phyloP scores from a whole-genome alignment of 30 jellyfish, hydroid and myxozoan genomes.

The Euphysa ruthae region DNA sequence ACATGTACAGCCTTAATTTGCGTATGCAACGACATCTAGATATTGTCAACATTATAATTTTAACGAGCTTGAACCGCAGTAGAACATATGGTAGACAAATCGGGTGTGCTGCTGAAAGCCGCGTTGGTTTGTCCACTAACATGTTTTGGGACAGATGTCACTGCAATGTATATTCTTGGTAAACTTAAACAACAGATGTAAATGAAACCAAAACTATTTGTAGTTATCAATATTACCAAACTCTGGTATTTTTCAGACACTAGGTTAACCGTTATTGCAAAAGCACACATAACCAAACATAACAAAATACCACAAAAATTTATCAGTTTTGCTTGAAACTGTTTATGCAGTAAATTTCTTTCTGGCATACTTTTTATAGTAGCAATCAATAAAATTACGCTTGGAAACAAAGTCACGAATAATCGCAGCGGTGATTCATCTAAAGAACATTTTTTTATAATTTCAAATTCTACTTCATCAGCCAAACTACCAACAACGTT shows the following conservation, averaged over 20 bases:
- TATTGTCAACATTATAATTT: too few species aligned
- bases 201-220: constrained; percentile 56
- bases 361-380: constrained; percentile 52
- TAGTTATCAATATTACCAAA: constrained; percentile 64
- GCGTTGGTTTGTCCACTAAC: too few species aligned
- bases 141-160: neutral
- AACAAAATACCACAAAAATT: constrained; percentile 54
- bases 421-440: constrained; percentile 32
- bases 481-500: constrained; percentile 22
- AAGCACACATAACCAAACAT: constrained; percentile 57
- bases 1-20: too few species aligned
- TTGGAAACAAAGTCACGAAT: constrained; percentile 45
- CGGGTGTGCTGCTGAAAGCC: too few species aligned
- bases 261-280: constrained; percentile 42
- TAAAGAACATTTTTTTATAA: constrained; percentile 38
- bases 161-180: constrained; percentile 38
- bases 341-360: constrained; percentile 38
- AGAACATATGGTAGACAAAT: too few species aligned
- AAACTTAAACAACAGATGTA: constrained; percentile 52
- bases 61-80: too few species aligned
- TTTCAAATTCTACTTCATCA: constrained; percentile 2
- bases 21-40: too few species aligned
- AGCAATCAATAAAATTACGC: constrained; percentile 30
- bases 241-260: constrained; percentile 59
- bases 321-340: constrained; percentile 37